Evolutionary conservation across 2,113 vertebrate species (phyloP).

Genomic region (Oenanthe oenanthe): DNA sequence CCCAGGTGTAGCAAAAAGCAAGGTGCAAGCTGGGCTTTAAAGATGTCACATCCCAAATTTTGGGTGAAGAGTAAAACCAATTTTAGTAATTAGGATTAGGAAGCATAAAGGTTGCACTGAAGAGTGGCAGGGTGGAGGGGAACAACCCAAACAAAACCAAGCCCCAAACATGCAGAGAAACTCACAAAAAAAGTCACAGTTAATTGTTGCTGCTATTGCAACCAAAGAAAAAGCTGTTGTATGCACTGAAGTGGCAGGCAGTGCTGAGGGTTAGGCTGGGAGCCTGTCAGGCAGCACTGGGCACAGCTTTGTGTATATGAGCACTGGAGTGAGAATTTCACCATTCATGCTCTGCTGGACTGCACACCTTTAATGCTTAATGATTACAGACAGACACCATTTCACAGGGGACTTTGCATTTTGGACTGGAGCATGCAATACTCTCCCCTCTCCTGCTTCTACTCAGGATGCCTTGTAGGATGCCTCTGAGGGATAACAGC

Average conservation of each 20-base stretch:
- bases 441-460: neutral
- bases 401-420: neutral
- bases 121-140: neutral
- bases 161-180: neutral
- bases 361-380: neutral
- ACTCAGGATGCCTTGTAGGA: accelerated
- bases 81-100: neutral
- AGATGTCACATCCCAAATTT: neutral
- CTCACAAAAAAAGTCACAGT: neutral
- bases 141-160: neutral
- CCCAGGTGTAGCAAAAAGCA: neutral
- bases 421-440: neutral
- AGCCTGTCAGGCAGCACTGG: accelerated
- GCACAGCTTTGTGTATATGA: neutral
- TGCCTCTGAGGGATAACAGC: neutral
- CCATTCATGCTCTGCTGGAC: neutral
- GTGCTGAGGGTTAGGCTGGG: neutral
- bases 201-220: neutral
- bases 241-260: accelerated
- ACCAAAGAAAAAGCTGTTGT: neutral
- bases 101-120: neutral
- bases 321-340: neutral
- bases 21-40: neutral
- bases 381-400: neutral
- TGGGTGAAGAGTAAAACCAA: neutral